These are phyloP conservation scores for Phaethon lepturus DNA, from an alignment of 2,113 vertebrate genomes.

Conservation along the genomic window DNA sequence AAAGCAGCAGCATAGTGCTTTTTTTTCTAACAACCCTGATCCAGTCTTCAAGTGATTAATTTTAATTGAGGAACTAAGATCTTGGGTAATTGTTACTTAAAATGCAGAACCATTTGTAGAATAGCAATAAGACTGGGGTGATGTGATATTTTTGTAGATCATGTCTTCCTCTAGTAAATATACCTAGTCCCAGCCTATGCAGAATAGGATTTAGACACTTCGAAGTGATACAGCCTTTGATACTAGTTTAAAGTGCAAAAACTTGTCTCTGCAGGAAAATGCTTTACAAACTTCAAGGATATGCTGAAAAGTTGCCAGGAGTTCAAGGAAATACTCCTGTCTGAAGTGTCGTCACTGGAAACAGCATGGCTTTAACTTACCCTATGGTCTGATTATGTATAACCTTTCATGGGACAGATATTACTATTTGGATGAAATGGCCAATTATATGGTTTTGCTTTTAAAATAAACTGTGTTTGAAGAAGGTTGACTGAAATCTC, in stretches of 20 bases:
- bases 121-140: neutral
- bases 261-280: neutral
- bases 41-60: neutral
- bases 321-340: neutral
- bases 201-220: neutral
- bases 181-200: neutral
- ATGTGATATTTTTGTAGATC: neutral
- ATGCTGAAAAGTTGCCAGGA: neutral
- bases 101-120: neutral
- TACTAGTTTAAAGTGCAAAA: neutral
- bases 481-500: neutral
- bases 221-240: neutral
- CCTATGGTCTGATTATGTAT: neutral
- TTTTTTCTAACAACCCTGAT: neutral
- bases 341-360: neutral
- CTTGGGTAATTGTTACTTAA: neutral
- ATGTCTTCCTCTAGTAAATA: neutral
- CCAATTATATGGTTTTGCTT: neutral
- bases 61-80: constrained; percentile 5
- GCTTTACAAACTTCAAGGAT: neutral
- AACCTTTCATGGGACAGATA: neutral
- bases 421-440: neutral
- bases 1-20: neutral
- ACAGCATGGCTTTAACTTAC: neutral
- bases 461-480: neutral